Evolutionary conservation across 2,113 vertebrate species (phyloP).

Genomic region (Oostethus manadensis): DNA sequence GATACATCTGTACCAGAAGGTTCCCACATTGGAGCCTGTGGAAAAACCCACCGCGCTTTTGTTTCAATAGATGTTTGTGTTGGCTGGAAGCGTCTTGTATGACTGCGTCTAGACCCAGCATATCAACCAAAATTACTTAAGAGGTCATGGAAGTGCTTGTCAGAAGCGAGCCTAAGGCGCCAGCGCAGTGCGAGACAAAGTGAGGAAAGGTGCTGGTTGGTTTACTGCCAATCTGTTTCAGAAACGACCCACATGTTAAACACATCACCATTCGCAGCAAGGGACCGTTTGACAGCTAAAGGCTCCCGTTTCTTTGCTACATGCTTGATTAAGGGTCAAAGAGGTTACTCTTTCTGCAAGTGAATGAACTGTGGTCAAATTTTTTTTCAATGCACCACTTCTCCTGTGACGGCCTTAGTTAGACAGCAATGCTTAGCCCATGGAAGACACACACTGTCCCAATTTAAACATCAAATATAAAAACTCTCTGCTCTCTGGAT

Average conservation of each 20-base stretch:
- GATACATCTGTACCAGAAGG: conserved; percentile 19
- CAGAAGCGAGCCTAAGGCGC: conserved; percentile 33
- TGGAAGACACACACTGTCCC: conserved; percentile 20
- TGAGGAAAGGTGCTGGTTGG: conserved; percentile 41
- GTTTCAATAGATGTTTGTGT: conserved; percentile 53
- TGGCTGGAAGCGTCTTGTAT: conserved; percentile 36
- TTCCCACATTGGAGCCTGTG: conserved; percentile 32
- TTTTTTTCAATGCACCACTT: conserved; percentile 18
- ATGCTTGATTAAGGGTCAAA: conserved; percentile 8
- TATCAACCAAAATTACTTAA: conserved; percentile 29
- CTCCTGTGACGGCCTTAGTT: conserved; percentile 6
- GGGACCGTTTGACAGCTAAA: conserved; percentile 27
- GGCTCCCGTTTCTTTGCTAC: conserved; percentile 18
- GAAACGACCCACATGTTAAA: conserved; percentile 52
- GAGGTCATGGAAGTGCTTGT: conserved; percentile 47
- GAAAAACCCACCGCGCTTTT: conserved; percentile 35
- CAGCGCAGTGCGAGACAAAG: conserved; percentile 38
- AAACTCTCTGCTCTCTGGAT: conserved; percentile 15
- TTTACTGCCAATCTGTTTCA: conserved; percentile 38
- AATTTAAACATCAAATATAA: conserved; percentile 32
- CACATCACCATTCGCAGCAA: conserved; percentile 37
- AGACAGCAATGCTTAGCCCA: background rate
- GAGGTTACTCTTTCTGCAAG: conserved; percentile 24
- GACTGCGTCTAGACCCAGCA: conserved; percentile 12
- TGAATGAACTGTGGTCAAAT: conserved; percentile 11